These are phyloP conservation scores for Falco naumanni DNA, from an alignment of 2,797 vertebrate species.

Conservation along the genomic window DNA sequence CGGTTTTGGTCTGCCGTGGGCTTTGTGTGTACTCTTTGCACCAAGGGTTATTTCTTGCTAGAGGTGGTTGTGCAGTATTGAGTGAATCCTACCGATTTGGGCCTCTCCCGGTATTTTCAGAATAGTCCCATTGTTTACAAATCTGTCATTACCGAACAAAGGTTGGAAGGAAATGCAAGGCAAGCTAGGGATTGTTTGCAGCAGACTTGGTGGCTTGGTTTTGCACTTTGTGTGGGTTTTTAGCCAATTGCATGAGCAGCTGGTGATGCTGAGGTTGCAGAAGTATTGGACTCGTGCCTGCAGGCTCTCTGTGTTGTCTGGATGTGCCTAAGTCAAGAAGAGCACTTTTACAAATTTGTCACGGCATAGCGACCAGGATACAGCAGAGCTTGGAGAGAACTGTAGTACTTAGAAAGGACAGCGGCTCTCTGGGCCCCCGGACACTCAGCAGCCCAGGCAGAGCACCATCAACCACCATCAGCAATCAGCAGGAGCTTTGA, in stretches of 20 bases:
- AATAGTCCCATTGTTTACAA: neutral
- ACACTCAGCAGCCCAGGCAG: neutral
- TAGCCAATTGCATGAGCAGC: neutral
- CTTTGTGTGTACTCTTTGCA: neutral
- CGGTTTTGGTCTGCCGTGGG: neutral
- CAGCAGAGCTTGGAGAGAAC: too few species aligned
- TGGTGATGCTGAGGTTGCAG: neutral
- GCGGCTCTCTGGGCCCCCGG: rapidly evolving
- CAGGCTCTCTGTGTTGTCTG: neutral
- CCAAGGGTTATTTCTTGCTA: neutral
- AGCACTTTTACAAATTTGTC: neutral
- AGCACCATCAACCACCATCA: neutral
- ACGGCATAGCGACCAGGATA: rapidly evolving
- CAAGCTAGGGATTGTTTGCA: neutral
- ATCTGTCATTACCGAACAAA: neutral
- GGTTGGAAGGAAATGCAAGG: neutral
- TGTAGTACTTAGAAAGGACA: too few species aligned
- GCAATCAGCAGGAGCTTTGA: neutral
- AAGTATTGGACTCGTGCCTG: neutral
- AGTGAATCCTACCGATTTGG: neutral
- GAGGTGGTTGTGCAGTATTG: neutral
- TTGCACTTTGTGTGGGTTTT: neutral
- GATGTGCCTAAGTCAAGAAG: neutral
- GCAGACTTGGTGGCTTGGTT: neutral
- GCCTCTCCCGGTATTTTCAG: neutral